Conservation (phyloP, 2,888 invertebrate genomes). For the Slavum lentiscoides region DNA sequence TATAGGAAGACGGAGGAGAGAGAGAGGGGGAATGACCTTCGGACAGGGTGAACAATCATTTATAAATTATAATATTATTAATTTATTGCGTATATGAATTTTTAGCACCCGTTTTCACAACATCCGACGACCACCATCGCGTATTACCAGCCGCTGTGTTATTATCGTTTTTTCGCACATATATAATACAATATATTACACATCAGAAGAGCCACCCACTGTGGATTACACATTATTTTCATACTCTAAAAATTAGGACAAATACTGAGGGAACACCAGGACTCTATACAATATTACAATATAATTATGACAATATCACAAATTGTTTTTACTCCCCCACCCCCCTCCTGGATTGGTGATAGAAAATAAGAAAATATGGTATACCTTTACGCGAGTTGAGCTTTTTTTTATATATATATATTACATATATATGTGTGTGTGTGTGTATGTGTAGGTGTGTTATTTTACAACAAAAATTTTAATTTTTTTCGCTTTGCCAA, state of each 20-base stretch:
- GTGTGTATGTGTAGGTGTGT: background rate
- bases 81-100: background rate
- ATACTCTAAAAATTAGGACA: background rate
- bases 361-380: slow-evolving; percentile 19
- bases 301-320: slow-evolving; percentile 7
- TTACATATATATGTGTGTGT: too few species aligned
- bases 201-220: background rate
- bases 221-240: background rate
- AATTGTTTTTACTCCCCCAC: background rate
- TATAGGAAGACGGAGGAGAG: background rate
- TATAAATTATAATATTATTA: too few species aligned
- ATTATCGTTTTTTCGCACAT: too few species aligned
- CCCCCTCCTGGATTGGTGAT: background rate
- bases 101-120: slow-evolving; percentile 2
- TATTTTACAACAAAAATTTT: background rate
- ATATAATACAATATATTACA: background rate
- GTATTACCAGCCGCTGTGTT: too few species aligned
- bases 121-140: too few species aligned
- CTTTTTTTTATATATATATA: background rate
- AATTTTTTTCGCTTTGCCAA: slow-evolving; percentile 35
- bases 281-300: background rate
- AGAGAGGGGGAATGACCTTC: background rate
- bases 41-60: too few species aligned
- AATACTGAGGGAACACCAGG: background rate
- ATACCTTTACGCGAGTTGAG: slow-evolving; percentile 23